Conservation (phyloP, 2,888 invertebrate genomes). For the Tyria jacobaeae region DNA sequence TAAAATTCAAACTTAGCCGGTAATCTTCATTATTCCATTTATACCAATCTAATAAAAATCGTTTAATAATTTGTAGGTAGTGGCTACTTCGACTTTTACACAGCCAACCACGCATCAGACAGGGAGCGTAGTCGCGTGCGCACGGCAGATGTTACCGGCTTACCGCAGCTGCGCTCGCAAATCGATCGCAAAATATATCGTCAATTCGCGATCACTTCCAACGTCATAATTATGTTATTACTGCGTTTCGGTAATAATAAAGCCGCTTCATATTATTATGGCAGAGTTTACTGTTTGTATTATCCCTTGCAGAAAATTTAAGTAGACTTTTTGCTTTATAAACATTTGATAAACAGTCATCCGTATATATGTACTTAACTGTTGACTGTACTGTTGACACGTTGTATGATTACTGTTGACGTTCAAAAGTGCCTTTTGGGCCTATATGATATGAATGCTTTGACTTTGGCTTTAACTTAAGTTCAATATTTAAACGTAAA, state of each 20-base stretch:
- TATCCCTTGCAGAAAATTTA: background rate
- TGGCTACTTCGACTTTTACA: constrained; percentile 1
- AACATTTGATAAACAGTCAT: background rate
- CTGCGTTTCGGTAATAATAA: constrained; percentile 11
- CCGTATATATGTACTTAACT: too few species aligned
- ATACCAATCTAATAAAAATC: background rate
- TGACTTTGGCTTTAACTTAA: too few species aligned
- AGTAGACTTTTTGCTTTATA: background rate
- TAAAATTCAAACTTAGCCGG: background rate
- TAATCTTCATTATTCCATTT: background rate
- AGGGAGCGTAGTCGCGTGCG: constrained; percentile 47
- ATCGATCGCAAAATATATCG: constrained; percentile 50
- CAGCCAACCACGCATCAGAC: constrained; percentile 8
- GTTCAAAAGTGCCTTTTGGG: too few species aligned
- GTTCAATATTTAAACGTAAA: too few species aligned
- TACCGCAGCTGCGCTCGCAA: constrained; percentile 57
- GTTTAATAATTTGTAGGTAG: constrained; percentile 4
- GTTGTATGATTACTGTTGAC: too few species aligned
- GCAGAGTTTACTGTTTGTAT: background rate
- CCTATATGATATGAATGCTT: too few species aligned
- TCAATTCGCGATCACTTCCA: constrained; percentile 26
- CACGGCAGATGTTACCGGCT: constrained; percentile 61
- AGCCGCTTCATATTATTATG: background rate
- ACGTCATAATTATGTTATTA: constrained; percentile 50
- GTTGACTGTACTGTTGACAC: too few species aligned